Conservation (phyloP, 2,888 invertebrate genomes). For the Melanargia galathea region DNA sequence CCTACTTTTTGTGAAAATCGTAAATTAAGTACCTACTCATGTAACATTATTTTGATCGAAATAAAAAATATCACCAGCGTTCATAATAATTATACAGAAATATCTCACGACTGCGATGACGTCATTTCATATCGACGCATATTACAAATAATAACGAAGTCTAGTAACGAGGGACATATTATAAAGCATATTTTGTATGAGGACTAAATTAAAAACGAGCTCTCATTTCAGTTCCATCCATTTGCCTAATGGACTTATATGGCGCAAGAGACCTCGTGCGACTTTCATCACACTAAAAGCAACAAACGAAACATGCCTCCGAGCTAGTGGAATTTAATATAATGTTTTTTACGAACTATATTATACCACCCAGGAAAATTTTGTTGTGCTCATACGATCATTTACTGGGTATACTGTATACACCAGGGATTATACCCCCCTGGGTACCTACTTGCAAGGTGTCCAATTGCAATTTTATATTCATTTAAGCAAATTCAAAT, state of each 20-base stretch:
- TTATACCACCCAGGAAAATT: background rate
- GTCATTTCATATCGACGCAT: constrained; percentile 27
- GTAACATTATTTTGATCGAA: too few relatives aligned
- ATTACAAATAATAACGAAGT: constrained; percentile 33
- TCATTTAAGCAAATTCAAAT: too few relatives aligned
- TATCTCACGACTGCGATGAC: background rate
- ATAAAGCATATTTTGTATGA: constrained; percentile 71
- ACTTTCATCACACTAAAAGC: constrained; percentile 63
- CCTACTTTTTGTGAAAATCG: too few relatives aligned
- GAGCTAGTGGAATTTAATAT: constrained; percentile 69
- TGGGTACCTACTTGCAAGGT: too few relatives aligned
- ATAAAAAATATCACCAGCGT: background rate
- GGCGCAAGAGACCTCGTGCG: constrained; percentile 72
- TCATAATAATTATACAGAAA: background rate
- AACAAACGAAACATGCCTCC: constrained; percentile 72
- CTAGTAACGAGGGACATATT: constrained; percentile 55
- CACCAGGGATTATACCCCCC: too few relatives aligned
- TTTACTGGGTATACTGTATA: too few relatives aligned
- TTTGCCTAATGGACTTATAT: constrained; percentile 79
- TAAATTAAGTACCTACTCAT: too few relatives aligned
- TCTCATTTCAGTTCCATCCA: constrained; percentile 72
- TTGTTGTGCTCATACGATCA: background rate
- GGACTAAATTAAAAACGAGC: constrained; percentile 74
- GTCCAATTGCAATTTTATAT: too few relatives aligned
- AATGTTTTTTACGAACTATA: background rate